Evolutionary conservation across 2,113 vertebrate species (phyloP), one percentile per base, ranked within the genome.

Genomic region (Scortum barcoo): DNA sequence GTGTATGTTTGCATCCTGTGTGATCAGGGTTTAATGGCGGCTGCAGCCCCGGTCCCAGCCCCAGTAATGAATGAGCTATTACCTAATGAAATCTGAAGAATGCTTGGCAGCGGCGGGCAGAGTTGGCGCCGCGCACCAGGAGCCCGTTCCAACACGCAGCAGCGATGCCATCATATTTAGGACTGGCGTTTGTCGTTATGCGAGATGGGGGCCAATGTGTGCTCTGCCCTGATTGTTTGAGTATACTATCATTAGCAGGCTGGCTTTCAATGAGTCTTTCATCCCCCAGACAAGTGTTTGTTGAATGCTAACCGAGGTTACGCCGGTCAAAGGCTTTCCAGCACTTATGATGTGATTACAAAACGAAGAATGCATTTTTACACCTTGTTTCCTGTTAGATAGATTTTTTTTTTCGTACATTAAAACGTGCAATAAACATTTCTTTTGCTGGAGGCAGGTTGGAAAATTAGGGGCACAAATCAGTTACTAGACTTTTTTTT

Each of bases 11-110:
- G 73, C 14, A 62, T 79, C 48, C 80, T 79, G 51, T 86, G 71
- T 90, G 87, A 93, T 90, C 69, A 24, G 86, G 76, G 63, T 86
- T 90, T 92, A 93, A 93, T 91, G 73, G 77, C 7, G 72, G 84
- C 84, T 81, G 71, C 90, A 91, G 78, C 80, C 73, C 68, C 36
- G 53, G 88, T 84, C 75, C 67, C 76, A 63, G 81, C 74, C 83
- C 80, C 84, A 22, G 88, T 94, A 94, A 94, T 91, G 87, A 94
- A 95, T 92, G 89, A 91, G 91, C 85, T 94, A 90, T 94, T 92
- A 93, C 88, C 91, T 92, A 92, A 94, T 93, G 90, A 92, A 93
- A 93, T 93, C 86, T 93, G 92, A 93, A 91, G 88, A 92, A 93
- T 88, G 91, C 86, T 90, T 94, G 93, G 92, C 89, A 93, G 85